Evolutionary conservation across 2,888 invertebrate species (phyloP).

Genomic region (Chirona hameri): DNA sequence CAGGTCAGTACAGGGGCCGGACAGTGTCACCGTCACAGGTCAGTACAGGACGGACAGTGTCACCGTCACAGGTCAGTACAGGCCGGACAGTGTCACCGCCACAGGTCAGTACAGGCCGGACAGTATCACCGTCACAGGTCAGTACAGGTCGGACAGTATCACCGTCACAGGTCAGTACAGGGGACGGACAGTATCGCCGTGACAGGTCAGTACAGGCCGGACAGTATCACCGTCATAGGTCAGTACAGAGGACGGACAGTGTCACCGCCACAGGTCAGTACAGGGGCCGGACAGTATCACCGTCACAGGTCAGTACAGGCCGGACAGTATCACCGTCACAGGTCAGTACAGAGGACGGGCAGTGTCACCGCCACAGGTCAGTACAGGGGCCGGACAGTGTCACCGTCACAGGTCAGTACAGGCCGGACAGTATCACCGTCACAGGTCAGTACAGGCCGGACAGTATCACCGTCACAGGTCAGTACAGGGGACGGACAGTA

Average conservation of each 20-base stretch:
- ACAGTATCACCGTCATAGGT: slow-evolving; percentile 89
- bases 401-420: too few relatives aligned
- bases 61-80: too few relatives aligned
- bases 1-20: slow-evolving; percentile 46
- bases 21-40: slow-evolving; percentile 89
- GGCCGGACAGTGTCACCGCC: too few relatives aligned
- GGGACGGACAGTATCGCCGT: too few relatives aligned
- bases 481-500: too few relatives aligned
- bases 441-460: slow-evolving; percentile 54
- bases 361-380: too few relatives aligned
- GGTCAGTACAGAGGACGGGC: slow-evolving; percentile 45
- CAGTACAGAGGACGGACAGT: slow-evolving; percentile 28
- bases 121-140: slow-evolving; percentile 85
- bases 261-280: too few relatives aligned
- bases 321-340: slow-evolving; percentile 90
- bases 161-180: too few relatives aligned
- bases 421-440: slow-evolving; percentile 82
- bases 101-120: slow-evolving; percentile 51
- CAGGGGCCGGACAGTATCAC: too few relatives aligned
- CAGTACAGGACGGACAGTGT: slow-evolving; percentile 24
- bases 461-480: too few relatives aligned
- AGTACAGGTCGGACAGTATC: not conserved
- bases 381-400: too few relatives aligned
- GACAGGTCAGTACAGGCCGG: slow-evolving; percentile 46
- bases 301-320: too few relatives aligned